A percentile compares a stretch with the other conserved stretches of the same genome.
phyloP scores from a whole-genome alignment of 2,797 vertebrate genomes.

The Benthosema pterotum region DNA sequence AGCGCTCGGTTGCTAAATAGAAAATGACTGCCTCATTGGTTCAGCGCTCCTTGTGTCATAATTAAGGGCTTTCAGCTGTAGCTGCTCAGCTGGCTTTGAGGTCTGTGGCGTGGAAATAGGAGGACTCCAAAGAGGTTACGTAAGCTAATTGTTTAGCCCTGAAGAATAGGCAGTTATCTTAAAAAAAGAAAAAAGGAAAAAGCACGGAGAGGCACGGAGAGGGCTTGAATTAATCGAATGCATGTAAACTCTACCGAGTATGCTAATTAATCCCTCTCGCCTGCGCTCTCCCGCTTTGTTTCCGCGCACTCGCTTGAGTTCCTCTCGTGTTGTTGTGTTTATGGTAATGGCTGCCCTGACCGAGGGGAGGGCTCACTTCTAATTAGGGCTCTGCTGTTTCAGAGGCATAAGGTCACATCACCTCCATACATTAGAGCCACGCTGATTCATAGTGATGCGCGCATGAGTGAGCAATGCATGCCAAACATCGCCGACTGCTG shows the following conservation, averaged over 20 bases:
- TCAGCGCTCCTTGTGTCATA: constrained; percentile 32
- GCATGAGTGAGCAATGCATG: background rate
- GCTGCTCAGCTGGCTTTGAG: constrained; percentile 60
- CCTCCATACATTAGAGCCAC: constrained; percentile 1
- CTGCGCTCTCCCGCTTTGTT: constrained; percentile 1
- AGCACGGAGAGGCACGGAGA: constrained; percentile 30
- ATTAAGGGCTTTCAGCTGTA: constrained; percentile 60
- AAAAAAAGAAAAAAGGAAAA: too few relatives aligned
- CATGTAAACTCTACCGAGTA: constrained; percentile 53
- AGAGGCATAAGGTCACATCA: constrained; percentile 14
- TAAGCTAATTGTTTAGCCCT: constrained; percentile 67
- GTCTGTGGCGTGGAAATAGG: constrained; percentile 60
- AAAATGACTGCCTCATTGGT: constrained; percentile 45
- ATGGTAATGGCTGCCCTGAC: constrained; percentile 8
- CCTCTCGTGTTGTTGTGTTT: constrained; percentile 6
- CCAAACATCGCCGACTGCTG: background rate
- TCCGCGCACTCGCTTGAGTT: background rate
- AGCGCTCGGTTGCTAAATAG: constrained; percentile 34
- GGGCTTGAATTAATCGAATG: constrained; percentile 58
- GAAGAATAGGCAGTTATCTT: constrained; percentile 58
- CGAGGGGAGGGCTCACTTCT: constrained; percentile 6
- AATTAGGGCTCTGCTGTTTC: constrained; percentile 5
- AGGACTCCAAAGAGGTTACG: constrained; percentile 63
- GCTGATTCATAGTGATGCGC: constrained; percentile 20
- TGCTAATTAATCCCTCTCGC: constrained; percentile 50